Evolutionary conservation across 2,113 vertebrate genomes (phyloP), one percentile per base, ranked within the genome.

Genomic region (Lepus americanus): DNA sequence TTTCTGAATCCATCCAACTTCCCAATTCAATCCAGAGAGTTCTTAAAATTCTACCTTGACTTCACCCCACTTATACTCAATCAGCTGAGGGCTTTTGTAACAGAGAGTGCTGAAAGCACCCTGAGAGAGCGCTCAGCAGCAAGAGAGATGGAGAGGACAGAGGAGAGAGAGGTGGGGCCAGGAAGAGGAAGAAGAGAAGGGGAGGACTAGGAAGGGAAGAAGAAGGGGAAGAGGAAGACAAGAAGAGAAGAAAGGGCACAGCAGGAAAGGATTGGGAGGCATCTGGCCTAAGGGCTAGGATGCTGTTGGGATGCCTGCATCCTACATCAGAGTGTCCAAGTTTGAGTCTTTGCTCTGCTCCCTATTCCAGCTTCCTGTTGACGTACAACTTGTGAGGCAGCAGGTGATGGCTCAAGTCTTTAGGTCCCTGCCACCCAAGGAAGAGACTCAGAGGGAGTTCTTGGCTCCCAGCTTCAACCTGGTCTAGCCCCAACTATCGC

Each of bases 221-320:
- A 69, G 96, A 55, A 98, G 98, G 97, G 98, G 98, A 96, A 99
- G 98, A 98, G 98, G 98, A 98, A 98, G 98, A 91, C 99, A 98
- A 95, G 98, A 96, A 98, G n/a, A 19, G 33, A 2, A 77, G 23
- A 89, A 97, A 94, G 97, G 97, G 92, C 94, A 96, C 95, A 97
- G 92, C 97, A 94, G 96, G 89, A 92, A 61, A 97, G 97, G 98
- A 96, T 39, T 16, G 20, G 95, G 95, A 97, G 33, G 97, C 94
- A 59, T 59, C 19, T 59, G 55, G 14, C 55, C 55, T 5, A 20
- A 19, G 55, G 55, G 55, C 19, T 19, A 59, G 55, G 55, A 59
- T 19, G 55, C 17, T 59, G 55, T 19, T 20, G 19, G 55, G 55
- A 59, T 20, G 55, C 19, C 55, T 19, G 19, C 55, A 59, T 59